Conservation (phyloP, 2,888 invertebrate genomes). For the Pomacea canaliculata region DNA sequence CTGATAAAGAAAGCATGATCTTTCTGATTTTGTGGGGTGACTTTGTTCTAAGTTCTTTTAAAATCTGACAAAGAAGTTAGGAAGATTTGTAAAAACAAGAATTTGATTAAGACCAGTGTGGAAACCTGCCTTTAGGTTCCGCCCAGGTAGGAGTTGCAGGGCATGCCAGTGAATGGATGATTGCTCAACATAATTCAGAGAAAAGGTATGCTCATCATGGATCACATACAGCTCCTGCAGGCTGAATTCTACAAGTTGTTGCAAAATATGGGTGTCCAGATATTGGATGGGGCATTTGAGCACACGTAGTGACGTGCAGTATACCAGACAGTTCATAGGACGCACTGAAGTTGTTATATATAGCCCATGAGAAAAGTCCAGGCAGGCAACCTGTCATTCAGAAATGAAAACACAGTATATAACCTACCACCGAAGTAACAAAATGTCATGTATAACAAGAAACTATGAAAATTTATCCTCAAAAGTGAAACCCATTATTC, state of each 20-base stretch:
- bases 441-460: too few species aligned
- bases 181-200: constrained; percentile 25
- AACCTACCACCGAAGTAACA: too few species aligned
- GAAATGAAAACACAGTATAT: neutral
- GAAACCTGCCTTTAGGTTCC: constrained; percentile 4
- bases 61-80: too few species aligned
- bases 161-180: constrained; percentile 17
- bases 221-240: constrained; percentile 28
- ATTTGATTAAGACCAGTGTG: neutral
- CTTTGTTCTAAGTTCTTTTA: too few species aligned
- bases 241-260: constrained; percentile 16
- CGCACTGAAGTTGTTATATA: constrained; percentile 14
- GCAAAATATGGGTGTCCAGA: constrained; percentile 24
- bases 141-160: neutral
- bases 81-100: too few species aligned
- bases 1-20: too few species aligned
- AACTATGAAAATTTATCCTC: too few species aligned
- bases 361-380: constrained; percentile 34
- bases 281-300: constrained; percentile 33
- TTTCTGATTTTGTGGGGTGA: too few species aligned
- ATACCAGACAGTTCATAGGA: constrained; percentile 7
- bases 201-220: constrained; percentile 32
- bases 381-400: constrained; percentile 12
- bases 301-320: constrained; percentile 15
- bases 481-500: too few species aligned